phyloP scores from a whole-genome alignment of 2,797 vertebrate genomes.

The Sus cebifrons region DNA sequence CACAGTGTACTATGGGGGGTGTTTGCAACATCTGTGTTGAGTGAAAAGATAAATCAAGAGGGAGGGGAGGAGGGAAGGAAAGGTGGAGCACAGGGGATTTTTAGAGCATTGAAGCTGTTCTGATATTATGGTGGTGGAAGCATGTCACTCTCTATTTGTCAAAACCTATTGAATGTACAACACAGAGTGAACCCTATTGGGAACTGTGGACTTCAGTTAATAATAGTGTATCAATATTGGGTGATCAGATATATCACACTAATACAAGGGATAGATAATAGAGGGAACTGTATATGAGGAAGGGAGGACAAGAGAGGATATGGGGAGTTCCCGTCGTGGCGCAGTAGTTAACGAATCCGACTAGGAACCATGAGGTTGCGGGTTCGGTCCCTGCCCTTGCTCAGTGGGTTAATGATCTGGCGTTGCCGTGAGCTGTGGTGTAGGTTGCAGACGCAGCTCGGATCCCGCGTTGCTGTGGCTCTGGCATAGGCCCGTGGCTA shows the following conservation, averaged over 20 bases:
- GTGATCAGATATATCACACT: background rate
- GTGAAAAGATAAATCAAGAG: slow-evolving; percentile 19
- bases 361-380: no score
- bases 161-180: background rate
- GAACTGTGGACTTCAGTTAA: background rate
- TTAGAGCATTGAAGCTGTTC: background rate
- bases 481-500: no score
- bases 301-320: background rate
- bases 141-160: background rate
- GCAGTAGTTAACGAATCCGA: no score
- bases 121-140: background rate
- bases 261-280: background rate
- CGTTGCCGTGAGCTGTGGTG: no score
- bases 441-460: no score
- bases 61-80: background rate
- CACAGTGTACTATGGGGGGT: background rate
- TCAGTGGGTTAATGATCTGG: no score
- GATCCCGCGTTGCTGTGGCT: no score
- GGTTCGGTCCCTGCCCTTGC: no score
- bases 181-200: background rate
- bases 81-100: background rate
- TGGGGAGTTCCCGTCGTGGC: no score
- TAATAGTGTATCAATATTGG: no score
- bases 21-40: background rate
- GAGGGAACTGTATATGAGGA: background rate